Base-by-base conservation (phyloP, 1,140 invertebrate genomes). In the Lasioglossum baleicum region DNA sequence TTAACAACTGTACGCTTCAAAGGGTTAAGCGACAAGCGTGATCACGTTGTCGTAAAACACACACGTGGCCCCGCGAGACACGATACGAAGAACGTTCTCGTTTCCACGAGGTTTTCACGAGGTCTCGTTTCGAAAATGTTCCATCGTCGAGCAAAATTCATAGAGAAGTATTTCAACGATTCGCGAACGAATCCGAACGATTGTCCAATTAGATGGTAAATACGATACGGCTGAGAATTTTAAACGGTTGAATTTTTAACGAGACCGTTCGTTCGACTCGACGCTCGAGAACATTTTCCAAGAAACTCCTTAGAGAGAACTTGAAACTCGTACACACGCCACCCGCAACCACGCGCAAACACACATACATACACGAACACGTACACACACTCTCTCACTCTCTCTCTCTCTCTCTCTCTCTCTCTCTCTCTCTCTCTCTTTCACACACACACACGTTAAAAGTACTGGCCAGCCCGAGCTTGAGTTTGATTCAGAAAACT, bases 401-500 rank as follows among this genome's bases (percentile, higher is more conserved):
- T 26, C 26, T 26, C 26, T 0, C 26, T 26, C 26, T 26, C 26
- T 26, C 26, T 75, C 40, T 63, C 26, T 26, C 26, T 26, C 26
- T 26, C 26, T 26, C 26, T 0, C 26, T 26, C 26, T 26, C 26
- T 26, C 26, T 26, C 26, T 26, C 26, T 26, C 26, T 26, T 26
- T 26, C 26, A 26, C 26, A 31, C 71, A 26, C 26, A 31, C 71
- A 77, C 75, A 71, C 31, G 17, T 79, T 79, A 73, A 60, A 48
- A 86, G 85, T 86, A 84, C 84, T 83, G 84, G 84, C 84, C 87
- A 84, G 80, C 80, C 87, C 84, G 87, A 88, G 87, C 84, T 84
- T 83, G 82, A 88, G 82, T 88, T 88, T 85, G 82, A 81, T 91
- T 92, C 91, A 89, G 56, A 58, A 93, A 92, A 90, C 89, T 90